These are phyloP conservation scores for Proteles cristata DNA, from an alignment of 2,113 vertebrate genomes.

Conservation along the genomic window DNA sequence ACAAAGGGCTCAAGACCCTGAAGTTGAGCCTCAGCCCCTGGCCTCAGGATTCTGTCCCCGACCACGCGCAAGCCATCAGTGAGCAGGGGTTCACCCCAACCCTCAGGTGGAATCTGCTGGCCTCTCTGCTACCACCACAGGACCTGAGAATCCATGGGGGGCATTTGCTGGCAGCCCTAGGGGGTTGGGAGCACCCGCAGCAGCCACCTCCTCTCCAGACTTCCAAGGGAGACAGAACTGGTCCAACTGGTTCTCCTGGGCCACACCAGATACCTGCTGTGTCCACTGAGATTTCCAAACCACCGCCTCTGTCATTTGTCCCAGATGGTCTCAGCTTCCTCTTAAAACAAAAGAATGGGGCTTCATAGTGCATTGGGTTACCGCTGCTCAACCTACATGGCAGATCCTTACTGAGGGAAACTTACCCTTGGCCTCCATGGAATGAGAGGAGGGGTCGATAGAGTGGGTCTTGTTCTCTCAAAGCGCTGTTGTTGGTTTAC, in stretches of 20 bases:
- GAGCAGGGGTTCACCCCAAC: background rate
- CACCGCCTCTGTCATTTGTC: slow-evolving; percentile 20
- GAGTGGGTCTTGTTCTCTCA: background rate
- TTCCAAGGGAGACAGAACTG: slow-evolving; percentile 22
- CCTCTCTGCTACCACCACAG: background rate
- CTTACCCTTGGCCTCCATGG: background rate
- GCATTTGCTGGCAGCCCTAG: background rate
- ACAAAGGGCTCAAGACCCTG: background rate
- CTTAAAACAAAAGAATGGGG: background rate
- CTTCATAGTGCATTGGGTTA: background rate
- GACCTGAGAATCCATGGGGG: background rate
- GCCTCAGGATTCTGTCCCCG: background rate
- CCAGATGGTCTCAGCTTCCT: slow-evolving; percentile 12
- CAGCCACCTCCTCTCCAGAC: background rate
- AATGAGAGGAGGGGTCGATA: background rate
- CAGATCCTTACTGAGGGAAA: background rate
- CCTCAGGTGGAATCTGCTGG: background rate
- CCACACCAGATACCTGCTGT: background rate
- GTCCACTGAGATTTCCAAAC: slow-evolving; percentile 37
- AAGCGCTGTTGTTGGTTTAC: background rate
- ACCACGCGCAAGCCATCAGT: background rate
- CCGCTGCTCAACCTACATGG: background rate
- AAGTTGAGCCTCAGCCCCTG: background rate
- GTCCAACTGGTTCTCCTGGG: slow-evolving; percentile 57
- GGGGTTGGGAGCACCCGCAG: background rate